Evolutionary conservation across 2,113 vertebrate genomes (phyloP).

Genomic region (Gymnorhina tibicen): DNA sequence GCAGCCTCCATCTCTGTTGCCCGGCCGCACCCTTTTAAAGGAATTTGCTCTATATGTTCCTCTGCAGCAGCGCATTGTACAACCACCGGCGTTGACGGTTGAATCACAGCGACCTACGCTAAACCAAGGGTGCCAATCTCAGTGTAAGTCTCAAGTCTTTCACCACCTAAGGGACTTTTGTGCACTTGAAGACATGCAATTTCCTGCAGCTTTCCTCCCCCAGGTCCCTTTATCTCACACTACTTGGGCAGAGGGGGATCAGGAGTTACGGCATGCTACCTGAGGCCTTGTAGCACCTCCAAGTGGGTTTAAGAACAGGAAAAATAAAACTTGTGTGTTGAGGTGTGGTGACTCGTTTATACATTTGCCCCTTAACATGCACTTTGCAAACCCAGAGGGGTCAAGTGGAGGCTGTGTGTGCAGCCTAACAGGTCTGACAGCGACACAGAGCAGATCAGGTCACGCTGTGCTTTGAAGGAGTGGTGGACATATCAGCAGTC

Average conservation of each 20-base stretch:
- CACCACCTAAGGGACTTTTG: neutral
- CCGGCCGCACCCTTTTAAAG: rapidly evolving
- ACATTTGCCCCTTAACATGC: neutral
- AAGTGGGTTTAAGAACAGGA: neutral
- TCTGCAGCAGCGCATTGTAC: neutral
- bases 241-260: neutral
- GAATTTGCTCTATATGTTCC: neutral
- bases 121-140: neutral
- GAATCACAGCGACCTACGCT: neutral
- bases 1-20: neutral
- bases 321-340: rapidly evolving
- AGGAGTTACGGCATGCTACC: neutral
- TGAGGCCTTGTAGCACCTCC: neutral
- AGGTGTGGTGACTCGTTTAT: neutral
- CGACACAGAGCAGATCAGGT: rapidly evolving
- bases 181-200: rapidly evolving
- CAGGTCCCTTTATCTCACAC: neutral
- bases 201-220: neutral
- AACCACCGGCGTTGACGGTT: neutral
- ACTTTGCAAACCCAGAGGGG: neutral
- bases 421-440: neutral
- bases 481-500: neutral
- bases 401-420: neutral
- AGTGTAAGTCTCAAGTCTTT: neutral
- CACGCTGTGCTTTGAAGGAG: rapidly evolving